These are phyloP conservation scores for Drosophila barbarae DNA, from an alignment of 2,888 invertebrate species.

Conservation along the genomic window DNA sequence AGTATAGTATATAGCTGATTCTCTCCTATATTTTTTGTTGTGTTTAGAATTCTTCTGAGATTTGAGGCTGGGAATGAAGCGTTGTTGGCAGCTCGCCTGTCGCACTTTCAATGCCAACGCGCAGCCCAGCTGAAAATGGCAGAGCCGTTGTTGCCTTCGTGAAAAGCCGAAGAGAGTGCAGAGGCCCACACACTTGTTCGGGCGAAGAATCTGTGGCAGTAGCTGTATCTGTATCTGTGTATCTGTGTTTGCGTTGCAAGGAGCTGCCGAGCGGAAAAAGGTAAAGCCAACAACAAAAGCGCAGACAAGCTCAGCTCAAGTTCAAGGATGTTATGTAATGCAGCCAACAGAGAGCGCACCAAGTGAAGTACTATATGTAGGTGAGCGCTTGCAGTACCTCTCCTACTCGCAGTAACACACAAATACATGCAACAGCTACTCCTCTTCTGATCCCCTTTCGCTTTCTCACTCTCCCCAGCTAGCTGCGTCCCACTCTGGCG, in stretches of 20 bases:
- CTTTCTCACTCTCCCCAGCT: slow-evolving; percentile 45
- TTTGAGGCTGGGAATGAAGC: slow-evolving; percentile 39
- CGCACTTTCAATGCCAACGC: slow-evolving; percentile 76
- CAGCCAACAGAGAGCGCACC: slow-evolving; percentile 9
- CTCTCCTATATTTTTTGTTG: slow-evolving; percentile 15
- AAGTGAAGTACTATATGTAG: slow-evolving; percentile 11
- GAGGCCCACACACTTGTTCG: slow-evolving; percentile 3
- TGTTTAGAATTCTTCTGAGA: slow-evolving; percentile 21
- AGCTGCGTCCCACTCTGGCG: slow-evolving; percentile 5
- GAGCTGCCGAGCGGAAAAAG: slow-evolving; percentile 32
- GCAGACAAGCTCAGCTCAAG: slow-evolving; percentile 75
- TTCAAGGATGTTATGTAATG: slow-evolving; percentile 79
- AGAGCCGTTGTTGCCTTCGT: slow-evolving; percentile 37
- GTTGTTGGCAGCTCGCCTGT: slow-evolving; percentile 72
- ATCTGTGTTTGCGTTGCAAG: slow-evolving; percentile 13
- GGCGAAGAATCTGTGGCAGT: slow-evolving; percentile 19
- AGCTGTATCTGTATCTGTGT: neutral
- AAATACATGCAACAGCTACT: slow-evolving; percentile 20
- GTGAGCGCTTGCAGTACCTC: slow-evolving; percentile 38
- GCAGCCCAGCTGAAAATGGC: slow-evolving; percentile 55
- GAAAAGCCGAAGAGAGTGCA: slow-evolving; percentile 23
- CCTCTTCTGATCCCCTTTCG: slow-evolving; percentile 31
- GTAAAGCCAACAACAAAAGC: slow-evolving; percentile 29
- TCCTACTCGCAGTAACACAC: slow-evolving; percentile 29
- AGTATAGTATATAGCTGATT: slow-evolving; percentile 6